Conservation (phyloP, 1,140 invertebrate species). For the Conus betulinus region DNA sequence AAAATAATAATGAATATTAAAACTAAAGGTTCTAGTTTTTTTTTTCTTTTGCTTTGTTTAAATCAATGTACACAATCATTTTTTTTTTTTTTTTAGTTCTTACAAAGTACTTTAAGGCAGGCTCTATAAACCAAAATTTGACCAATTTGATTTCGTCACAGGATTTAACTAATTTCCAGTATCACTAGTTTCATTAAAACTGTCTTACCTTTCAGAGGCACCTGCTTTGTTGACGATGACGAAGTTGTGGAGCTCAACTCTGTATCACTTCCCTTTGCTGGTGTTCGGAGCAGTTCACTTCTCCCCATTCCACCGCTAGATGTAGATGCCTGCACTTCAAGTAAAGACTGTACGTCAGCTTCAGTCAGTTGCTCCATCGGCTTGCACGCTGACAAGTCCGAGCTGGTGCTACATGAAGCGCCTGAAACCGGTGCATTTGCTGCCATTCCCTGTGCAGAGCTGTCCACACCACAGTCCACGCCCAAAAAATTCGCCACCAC, state of each 20-base stretch:
- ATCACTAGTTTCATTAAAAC: neutral
- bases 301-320: constrained; percentile 1
- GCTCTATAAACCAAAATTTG: too few species aligned
- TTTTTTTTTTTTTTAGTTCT: too few species aligned
- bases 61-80: too few species aligned
- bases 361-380: constrained; percentile 11
- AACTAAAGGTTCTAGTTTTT: too few species aligned
- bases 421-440: neutral
- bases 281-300: neutral
- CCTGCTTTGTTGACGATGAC: neutral
- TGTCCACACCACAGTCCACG: constrained; percentile 20
- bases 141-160: too few species aligned
- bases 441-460: constrained; percentile 9
- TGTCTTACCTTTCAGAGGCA: neutral
- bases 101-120: neutral
- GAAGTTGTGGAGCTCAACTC: constrained; percentile 6
- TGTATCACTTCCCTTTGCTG: neutral
- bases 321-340: constrained; percentile 7
- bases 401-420: neutral
- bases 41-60: too few species aligned
- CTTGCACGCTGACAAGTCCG: neutral
- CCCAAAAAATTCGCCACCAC: constrained; percentile 31
- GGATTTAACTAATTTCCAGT: too few species aligned
- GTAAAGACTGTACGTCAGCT: neutral
- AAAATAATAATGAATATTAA: too few species aligned